Base-by-base conservation (phyloP, 2,113 vertebrate species). In the Chamaetylas fuelleborni region DNA sequence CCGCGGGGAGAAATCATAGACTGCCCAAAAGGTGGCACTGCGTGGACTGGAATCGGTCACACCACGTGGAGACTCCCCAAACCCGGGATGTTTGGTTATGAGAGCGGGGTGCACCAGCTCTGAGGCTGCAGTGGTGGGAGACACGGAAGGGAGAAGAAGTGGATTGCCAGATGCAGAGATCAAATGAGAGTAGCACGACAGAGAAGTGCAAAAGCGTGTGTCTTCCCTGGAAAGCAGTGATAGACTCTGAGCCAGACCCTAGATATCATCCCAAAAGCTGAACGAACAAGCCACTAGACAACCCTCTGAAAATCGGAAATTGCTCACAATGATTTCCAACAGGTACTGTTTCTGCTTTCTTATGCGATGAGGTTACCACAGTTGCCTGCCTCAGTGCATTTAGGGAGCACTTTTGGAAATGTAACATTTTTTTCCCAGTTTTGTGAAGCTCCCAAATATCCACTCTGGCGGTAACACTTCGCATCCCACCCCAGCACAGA, bases 11-110 rank as follows among this genome's bases (percentile, higher is more conserved):
- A 29, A 36, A 9, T 10, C 7, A 53, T 28, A 48, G 24, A 31
- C 40, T 77, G 31, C 26, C 94, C 95, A 38, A 85, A 81, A 85
- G 95, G 86, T 82, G 93, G 93, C 94, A 72, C 69, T 96, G 40
- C 4, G 4, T 3, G 84, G 84, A 5, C 47, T 67, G 77, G 8
- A 40, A 40, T 15, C 56, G 71, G 67, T 33, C 53, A 23, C 9
- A 25, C 11, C 54, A 34, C 38, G 38, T 15, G 51, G 76, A 73
- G 72, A 14, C 13, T 25, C 43, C 65, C 16, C 7, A 12, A 6
- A 12, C 5, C 8, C 6, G 33, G 4, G 12, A 1, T 3, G 47
- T 43, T 9, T 20, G 28, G 29, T 28, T 9, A 2, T 16, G n/a
- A 56, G 53, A 42, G 48, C 53, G 31, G 51, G 19, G 29, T 9